A percentile compares a stretch with the other conserved stretches of the same genome.
These are phyloP conservation scores for Drepana arcuata DNA, from an alignment of 1,140 invertebrate genomes.

Conservation along the genomic window DNA sequence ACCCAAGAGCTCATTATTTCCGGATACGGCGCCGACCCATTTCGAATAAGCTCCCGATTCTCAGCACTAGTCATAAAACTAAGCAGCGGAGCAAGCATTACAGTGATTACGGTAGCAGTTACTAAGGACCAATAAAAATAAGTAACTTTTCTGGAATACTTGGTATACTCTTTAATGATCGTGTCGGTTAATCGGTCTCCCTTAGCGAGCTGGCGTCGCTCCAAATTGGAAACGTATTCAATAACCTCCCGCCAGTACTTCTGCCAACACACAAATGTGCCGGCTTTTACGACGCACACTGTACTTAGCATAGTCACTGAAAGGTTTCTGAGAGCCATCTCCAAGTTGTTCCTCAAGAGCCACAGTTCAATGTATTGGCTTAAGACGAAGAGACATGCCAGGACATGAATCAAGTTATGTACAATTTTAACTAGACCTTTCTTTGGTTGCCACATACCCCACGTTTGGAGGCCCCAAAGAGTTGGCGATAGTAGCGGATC, in stretches of 20 bases:
- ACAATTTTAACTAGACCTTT: conserved; percentile 11
- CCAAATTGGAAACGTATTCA: conserved; percentile 35
- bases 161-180: conserved; percentile 32
- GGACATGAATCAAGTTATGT: conserved; percentile 30
- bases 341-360: conserved; percentile 32
- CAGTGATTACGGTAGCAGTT: conserved; percentile 36
- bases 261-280: conserved; percentile 43
- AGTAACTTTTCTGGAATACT: conserved; percentile 43
- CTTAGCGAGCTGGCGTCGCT: conserved; percentile 26
- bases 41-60: conserved; percentile 17
- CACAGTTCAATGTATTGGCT: conserved; percentile 49
- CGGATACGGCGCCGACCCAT: conserved; percentile 32
- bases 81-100: conserved; percentile 42
- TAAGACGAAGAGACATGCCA: conserved; percentile 38
- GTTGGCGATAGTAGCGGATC: conserved; percentile 43
- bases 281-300: conserved; percentile 41
- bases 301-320: conserved; percentile 49
- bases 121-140: conserved; percentile 46
- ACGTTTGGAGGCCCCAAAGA: conserved; percentile 31
- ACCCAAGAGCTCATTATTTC: conserved; percentile 51
- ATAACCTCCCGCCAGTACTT: conserved; percentile 33
- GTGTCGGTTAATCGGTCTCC: conserved; percentile 15
- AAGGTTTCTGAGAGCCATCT: conserved; percentile 38
- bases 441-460: conserved; percentile 43
- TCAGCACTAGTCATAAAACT: conserved; percentile 26